Percentiles rank a stretch among this genome's conserved stretches.
Conservation (phyloP, 2,797 vertebrate species). For the Malurus splendens region DNA sequence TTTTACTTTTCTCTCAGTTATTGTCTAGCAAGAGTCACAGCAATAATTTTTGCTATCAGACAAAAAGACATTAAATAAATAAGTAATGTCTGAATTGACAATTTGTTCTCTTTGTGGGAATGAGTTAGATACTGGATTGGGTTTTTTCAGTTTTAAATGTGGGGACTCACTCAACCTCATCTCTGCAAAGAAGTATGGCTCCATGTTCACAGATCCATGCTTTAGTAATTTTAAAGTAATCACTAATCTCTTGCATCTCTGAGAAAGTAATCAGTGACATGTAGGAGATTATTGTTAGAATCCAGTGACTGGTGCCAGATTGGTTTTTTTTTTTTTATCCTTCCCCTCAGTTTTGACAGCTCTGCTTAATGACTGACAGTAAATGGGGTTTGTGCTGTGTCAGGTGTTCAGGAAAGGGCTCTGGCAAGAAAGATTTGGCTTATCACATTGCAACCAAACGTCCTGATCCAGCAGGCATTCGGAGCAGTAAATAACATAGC, state of each 20-base stretch:
- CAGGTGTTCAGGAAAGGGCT: background rate
- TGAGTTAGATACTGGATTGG: background rate
- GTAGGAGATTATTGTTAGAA: slow-evolving; percentile 13
- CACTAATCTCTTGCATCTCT: background rate
- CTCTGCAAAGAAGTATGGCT: background rate
- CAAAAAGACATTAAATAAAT: slow-evolving; percentile 1
- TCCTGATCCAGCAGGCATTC: background rate
- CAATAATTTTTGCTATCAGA: background rate
- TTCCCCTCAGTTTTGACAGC: background rate
- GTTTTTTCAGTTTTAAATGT: background rate
- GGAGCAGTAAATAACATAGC: background rate
- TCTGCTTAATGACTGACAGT: background rate
- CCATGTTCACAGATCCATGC: background rate
- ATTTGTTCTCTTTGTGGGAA: background rate
- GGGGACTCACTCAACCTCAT: background rate
- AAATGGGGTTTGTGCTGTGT: background rate
- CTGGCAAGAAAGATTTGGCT: slow-evolving; percentile 16
- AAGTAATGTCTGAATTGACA: background rate
- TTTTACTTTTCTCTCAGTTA: background rate
- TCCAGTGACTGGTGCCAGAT: background rate
- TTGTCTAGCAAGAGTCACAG: background rate
- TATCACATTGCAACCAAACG: background rate
- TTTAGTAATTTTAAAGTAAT: slow-evolving; percentile 28
- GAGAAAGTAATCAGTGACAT: background rate
- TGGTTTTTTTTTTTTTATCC: background rate